Conservation (phyloP, 1,140 invertebrate species). For the Drosophila gunungcola region DNA sequence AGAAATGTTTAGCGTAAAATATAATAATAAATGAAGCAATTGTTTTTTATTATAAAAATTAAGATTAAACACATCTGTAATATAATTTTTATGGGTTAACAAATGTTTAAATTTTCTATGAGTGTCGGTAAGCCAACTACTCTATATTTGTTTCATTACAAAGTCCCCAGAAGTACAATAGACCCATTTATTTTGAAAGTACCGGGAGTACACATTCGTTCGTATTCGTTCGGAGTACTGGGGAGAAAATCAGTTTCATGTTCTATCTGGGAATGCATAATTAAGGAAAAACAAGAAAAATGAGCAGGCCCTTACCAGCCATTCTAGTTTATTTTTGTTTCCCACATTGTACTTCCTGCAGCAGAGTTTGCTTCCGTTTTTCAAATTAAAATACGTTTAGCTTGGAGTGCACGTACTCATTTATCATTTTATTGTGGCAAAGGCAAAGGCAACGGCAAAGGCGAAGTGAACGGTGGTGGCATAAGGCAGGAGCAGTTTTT, state of each 20-base stretch:
- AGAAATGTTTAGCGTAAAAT: too few relatives aligned
- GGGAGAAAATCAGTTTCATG: conserved; percentile 17
- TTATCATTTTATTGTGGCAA: conserved; percentile 68
- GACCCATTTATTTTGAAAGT: not conserved
- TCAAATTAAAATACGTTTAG: conserved; percentile 67
- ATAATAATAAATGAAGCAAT: too few relatives aligned
- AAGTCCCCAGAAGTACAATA: not conserved
- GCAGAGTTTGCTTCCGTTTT: conserved; percentile 31
- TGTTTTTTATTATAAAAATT: too few relatives aligned
- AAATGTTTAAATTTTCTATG: too few relatives aligned
- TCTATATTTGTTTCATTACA: too few relatives aligned
- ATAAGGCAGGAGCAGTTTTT: conserved; percentile 16
- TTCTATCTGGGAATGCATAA: conserved; percentile 53
- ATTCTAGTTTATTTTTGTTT: conserved; percentile 35
- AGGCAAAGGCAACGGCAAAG: conserved; percentile 4
- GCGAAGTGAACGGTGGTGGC: too few relatives aligned
- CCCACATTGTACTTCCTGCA: conserved; percentile 32
- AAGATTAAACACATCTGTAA: too few relatives aligned
- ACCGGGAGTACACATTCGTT: not conserved
- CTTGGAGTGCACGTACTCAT: conserved; percentile 60
- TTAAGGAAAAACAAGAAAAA: conserved; percentile 57
- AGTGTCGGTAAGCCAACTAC: too few relatives aligned
- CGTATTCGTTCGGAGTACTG: not conserved
- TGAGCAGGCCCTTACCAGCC: conserved; percentile 43
- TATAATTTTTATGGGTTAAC: too few relatives aligned